Evolutionary conservation across 2,888 invertebrate species (phyloP).

Genomic region (Ophion costatus): DNA sequence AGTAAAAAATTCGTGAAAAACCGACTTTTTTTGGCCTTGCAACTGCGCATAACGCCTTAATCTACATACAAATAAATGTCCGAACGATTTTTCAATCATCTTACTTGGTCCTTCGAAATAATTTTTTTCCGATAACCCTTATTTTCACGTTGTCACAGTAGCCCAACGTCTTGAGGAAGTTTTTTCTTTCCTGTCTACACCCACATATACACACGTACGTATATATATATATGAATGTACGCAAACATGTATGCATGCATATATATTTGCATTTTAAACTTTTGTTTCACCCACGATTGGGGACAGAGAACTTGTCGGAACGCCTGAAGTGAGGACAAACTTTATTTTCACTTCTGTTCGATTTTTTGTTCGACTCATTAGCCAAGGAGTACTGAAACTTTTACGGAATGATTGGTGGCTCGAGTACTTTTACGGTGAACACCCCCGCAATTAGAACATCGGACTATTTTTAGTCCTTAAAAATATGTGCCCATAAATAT

Average conservation of each 20-base stretch:
- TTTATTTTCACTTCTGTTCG: constrained; percentile 14
- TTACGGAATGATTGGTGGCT: constrained; percentile 21
- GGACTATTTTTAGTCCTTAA: constrained; percentile 38
- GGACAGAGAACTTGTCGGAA: constrained; percentile 34
- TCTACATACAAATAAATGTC: too few relatives aligned
- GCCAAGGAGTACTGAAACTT: constrained; percentile 42
- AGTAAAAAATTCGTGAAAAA: too few relatives aligned
- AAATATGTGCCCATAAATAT: constrained; percentile 22
- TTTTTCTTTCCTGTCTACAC: constrained; percentile 15
- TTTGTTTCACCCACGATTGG: constrained; percentile 38
- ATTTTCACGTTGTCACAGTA: too few relatives aligned
- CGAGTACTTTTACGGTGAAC: constrained; percentile 44
- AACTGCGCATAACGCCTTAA: too few relatives aligned
- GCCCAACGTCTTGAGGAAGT: too few relatives aligned
- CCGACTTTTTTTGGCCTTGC: too few relatives aligned
- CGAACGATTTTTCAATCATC: too few relatives aligned
- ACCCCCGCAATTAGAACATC: constrained; percentile 55
- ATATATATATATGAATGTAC: constrained; percentile 32
- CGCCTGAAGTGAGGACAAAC: constrained; percentile 24
- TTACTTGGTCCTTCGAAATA: too few relatives aligned
- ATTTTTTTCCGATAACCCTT: too few relatives aligned
- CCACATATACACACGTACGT: constrained; percentile 16
- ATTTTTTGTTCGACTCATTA: constrained; percentile 49
- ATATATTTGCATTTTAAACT: constrained; percentile 43
- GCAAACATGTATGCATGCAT: constrained; percentile 5